Percentiles rank a stretch among this genome's conserved stretches.
phyloP scores from a whole-genome alignment of 2,113 vertebrate genomes.

The Hemiprocne comata region DNA sequence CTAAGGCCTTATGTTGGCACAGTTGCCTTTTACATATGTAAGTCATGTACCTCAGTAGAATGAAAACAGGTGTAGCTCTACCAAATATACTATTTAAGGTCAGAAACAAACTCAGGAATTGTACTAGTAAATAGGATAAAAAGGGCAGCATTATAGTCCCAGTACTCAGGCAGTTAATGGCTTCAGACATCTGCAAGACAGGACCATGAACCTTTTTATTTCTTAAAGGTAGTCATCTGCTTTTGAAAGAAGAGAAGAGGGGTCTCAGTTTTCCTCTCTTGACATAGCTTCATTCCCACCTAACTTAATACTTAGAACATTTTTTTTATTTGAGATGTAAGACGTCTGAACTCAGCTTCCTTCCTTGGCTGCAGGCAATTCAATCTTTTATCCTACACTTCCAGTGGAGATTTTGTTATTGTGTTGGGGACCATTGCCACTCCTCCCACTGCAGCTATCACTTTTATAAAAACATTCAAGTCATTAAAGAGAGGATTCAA shows the following conservation, averaged over 20 bases:
- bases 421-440: neutral
- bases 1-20: accelerated
- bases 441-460: neutral
- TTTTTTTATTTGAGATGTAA: neutral
- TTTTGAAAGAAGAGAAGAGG: neutral
- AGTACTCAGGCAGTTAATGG: neutral
- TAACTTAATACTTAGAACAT: neutral
- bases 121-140: neutral
- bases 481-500: neutral
- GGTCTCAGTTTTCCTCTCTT: neutral
- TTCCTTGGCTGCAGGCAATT: neutral
- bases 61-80: neutral
- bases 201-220: neutral
- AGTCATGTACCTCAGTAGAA: neutral
- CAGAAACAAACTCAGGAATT: neutral
- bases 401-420: neutral
- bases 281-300: neutral
- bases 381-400: neutral
- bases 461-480: neutral
- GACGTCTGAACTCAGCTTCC: neutral
- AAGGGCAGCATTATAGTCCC: neutral
- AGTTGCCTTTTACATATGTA: neutral
- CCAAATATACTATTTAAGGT: neutral
- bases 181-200: neutral
- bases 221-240: neutral